Evolutionary conservation across 2,888 invertebrate species (phyloP), one percentile per base, ranked within the genome.

Genomic region (Drosophila merina): DNA sequence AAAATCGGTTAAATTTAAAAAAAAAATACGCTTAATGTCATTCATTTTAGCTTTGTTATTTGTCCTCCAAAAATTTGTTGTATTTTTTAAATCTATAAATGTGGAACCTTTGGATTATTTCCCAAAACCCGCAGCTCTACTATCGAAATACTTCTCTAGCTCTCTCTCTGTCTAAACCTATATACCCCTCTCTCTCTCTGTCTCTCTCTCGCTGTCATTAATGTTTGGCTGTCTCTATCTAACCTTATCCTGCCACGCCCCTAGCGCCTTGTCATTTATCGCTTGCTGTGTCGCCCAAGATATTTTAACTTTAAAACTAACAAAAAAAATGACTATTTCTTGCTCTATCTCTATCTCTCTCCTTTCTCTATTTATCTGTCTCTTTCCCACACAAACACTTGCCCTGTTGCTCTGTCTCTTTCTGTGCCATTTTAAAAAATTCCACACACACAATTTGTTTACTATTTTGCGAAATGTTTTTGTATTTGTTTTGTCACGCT

Each of bases 401-500:
- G 12, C 40, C 50, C 58, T 62, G 33, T 52, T 59, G 47, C 47
- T 63, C 38, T 55, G 36, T 55, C 44, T 62, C 45, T 52, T 38
- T 57, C 10, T 51, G 45, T 54, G 45, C 44, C 33, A 42, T 36
- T 68, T 36, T 68, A 28, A 48, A 30, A 30, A 48, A n/a, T 26
- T 38, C 45, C 47, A 30, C 56, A 59, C 33, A 59, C 62, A 12
- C 25, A 57, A 63, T 60, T 48, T 62, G 63, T 62, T 70, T 58
- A 58, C 72, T 38, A 44, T 55, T 63, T 66, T 64, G 64, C 56
- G 14, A 67, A 54, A 75, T 28, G 40, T 56, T 60, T 70, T 59
- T 58, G 44, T 72, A 47, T 71, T 66, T 50, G 52, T 38, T 54
- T 58, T 64, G 36, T 72, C 78, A 73, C 72, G 75, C 86, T 64